Percentiles rank a stretch among this genome's conserved stretches.
Evolutionary conservation across 2,797 vertebrate species (phyloP).

Genomic region (Phrynocephalus vlangalii): DNA sequence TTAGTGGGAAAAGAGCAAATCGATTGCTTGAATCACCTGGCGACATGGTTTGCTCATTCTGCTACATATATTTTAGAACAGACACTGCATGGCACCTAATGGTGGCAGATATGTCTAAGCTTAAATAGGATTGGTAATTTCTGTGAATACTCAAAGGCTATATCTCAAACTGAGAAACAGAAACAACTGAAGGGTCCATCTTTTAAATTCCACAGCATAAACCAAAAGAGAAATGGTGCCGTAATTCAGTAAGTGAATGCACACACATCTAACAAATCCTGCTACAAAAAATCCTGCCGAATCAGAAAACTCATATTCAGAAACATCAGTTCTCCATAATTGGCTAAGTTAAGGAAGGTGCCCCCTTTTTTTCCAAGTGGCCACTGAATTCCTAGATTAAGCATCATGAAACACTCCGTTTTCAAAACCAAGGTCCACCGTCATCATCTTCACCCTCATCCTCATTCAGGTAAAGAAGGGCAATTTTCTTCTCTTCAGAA

Average conservation of each 20-base stretch:
- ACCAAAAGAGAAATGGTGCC: not conserved
- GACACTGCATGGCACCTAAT: conserved; percentile 26
- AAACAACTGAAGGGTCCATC: not conserved
- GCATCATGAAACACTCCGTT: conserved; percentile 25
- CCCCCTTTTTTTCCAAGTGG: conserved; percentile 12
- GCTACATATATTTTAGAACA: conserved; percentile 39
- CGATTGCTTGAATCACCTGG: not conserved
- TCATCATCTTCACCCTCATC: conserved; percentile 79
- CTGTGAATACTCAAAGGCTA: conserved; percentile 53
- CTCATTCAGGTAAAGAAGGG: conserved; percentile 88
- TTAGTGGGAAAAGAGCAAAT: not conserved
- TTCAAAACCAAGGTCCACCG: conserved; percentile 81
- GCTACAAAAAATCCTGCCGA: conserved; percentile 32
- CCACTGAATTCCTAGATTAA: conserved; percentile 12
- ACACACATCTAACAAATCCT: conserved; percentile 25
- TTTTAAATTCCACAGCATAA: not conserved
- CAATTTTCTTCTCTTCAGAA: conserved; percentile 87
- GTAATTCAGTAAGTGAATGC: not conserved
- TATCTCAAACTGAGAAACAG: not conserved
- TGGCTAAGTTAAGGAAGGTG: conserved; percentile 22
- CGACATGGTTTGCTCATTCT: conserved; percentile 4
- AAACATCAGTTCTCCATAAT: conserved; percentile 42
- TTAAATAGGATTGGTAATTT: conserved; percentile 53
- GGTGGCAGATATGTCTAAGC: conserved; percentile 42
- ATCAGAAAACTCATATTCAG: conserved; percentile 27